These are phyloP conservation scores for Venusia cambrica DNA, from an alignment of 2,888 invertebrate genomes.

Conservation along the genomic window DNA sequence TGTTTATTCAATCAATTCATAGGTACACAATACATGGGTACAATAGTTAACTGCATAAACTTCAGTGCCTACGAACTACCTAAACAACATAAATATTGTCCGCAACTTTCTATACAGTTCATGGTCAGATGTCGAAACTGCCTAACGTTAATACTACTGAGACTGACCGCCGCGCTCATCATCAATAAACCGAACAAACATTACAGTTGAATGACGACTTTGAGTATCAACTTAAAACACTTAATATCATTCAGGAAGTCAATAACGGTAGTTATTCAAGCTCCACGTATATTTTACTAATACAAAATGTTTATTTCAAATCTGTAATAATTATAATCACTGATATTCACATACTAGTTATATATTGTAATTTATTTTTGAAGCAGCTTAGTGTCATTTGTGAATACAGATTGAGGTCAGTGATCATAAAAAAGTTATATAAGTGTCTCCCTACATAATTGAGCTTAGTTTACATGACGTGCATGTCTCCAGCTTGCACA, in stretches of 20 bases:
- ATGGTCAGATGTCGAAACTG: constrained; percentile 57
- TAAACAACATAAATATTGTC: constrained; percentile 78
- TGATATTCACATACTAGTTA: too few relatives aligned
- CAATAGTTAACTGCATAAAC: constrained; percentile 77
- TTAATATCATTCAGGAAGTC: constrained; percentile 12
- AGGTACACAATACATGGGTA: constrained; percentile 73
- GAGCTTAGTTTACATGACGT: too few relatives aligned
- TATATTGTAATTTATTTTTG: too few relatives aligned
- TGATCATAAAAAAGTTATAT: too few relatives aligned
- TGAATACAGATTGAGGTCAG: too few relatives aligned
- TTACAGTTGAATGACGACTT: not conserved
- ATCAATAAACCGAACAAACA: constrained; percentile 1
- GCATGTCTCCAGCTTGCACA: too few relatives aligned
- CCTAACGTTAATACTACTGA: constrained; percentile 10
- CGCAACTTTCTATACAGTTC: constrained; percentile 68
- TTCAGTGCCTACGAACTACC: constrained; percentile 78
- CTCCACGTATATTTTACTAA: too few relatives aligned
- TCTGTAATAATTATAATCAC: too few relatives aligned
- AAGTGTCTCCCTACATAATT: too few relatives aligned
- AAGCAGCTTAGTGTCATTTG: too few relatives aligned
- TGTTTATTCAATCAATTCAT: constrained; percentile 71
- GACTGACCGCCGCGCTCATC: constrained; percentile 6
- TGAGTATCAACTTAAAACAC: constrained; percentile 6
- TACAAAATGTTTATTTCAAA: too few relatives aligned
- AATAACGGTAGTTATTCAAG: too few relatives aligned